Base-by-base conservation (phyloP, 2,888 invertebrate genomes). In the Plebejus melissa region DNA sequence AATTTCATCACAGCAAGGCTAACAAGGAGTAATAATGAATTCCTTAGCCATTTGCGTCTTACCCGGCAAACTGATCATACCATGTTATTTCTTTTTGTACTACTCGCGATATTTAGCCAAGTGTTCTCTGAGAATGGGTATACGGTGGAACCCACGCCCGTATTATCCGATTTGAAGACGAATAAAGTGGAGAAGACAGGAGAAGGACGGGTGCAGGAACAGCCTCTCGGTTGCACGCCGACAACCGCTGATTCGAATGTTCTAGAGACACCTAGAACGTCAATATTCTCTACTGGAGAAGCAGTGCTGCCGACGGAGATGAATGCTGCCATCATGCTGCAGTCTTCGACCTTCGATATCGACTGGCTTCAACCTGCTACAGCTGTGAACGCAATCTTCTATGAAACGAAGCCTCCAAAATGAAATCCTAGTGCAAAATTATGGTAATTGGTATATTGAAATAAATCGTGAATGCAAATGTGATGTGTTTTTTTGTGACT, bases 11-110 rank as follows among this genome's bases (percentile, higher is more conserved):
- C 28, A 60, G 22, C 65, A 65, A 65, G 65, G 65, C 65, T 5
- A 65, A 65, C 65, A 65, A 65, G 65, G 65, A 65, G 65, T 2
- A 32, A 65, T 65, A 65, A 36, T 36, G 65, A 65, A 65, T 65
- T 65, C 32, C 32, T 65, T 65, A 32, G 65, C 65, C 65, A 65
- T 32, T 65, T 65, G 65, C 32, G 65, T 65, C 65, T 13, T 65
- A 65, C 65, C 65, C 32, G 65, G 65, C 65, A 36, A 65, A 65
- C 65, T 65, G 65, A 9, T 13, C 6, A 13, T 65, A 36, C 28
- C 60, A 65, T 65, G 65, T 13, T 65, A 65, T 65, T 65, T 65
- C 65, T 65, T 32, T 16, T 65, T 13, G 1, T 65, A 16, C 11
- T 65, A 32, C 22, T 36, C 13, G 65, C 5, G 36, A 32, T 13